Evolutionary conservation across 2,888 invertebrate species (phyloP).

Genomic region (Peribatodes rhomboidaria): DNA sequence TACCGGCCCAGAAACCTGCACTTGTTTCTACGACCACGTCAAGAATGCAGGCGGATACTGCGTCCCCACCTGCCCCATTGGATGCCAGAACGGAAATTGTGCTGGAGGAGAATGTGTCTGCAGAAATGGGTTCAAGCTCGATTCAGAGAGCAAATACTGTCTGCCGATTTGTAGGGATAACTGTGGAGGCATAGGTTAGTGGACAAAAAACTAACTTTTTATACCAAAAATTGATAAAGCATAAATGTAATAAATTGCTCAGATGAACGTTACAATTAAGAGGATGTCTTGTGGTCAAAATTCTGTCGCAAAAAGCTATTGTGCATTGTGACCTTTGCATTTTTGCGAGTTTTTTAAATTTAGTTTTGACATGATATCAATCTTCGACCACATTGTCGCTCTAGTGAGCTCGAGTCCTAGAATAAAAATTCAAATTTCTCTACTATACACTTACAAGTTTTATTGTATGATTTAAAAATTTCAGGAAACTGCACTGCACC

Average conservation of each 20-base stretch:
- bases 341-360: no score
- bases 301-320: no score
- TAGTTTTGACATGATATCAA: no score
- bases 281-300: no score
- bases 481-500: conserved; percentile 83
- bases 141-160: conserved; percentile 87
- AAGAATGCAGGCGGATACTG: conserved; percentile 85
- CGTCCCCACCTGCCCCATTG: conserved; percentile 89
- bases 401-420: no score
- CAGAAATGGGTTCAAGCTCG: conserved; percentile 85
- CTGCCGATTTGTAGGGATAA: conserved; percentile 84
- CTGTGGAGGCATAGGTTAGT: conserved; percentile 82
- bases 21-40: conserved; percentile 87
- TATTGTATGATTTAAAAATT: conserved; percentile 51
- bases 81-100: conserved; percentile 89
- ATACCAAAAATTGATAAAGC: no score
- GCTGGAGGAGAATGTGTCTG: conserved; percentile 88
- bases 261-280: no score
- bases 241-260: no score
- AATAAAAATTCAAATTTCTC: no score
- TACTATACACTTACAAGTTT: not conserved
- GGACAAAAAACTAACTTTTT: no score
- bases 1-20: conserved; percentile 88
- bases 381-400: no score
- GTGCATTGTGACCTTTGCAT: no score